Conservation (phyloP, 2,113 vertebrate genomes). For the Campylorhamphus procurvoides region DNA sequence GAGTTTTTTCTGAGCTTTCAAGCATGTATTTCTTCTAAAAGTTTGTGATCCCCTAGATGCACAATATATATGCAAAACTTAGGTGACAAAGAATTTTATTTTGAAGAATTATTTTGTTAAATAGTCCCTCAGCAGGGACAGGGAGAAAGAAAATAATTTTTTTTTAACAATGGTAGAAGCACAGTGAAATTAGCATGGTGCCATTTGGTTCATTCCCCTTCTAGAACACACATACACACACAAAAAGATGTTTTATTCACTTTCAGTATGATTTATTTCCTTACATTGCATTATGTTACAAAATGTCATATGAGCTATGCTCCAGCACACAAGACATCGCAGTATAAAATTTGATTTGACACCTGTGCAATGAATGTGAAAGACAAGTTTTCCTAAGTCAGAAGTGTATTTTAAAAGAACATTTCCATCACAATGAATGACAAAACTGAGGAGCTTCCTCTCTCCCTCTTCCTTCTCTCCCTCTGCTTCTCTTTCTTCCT, state of each 20-base stretch:
- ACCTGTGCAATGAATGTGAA: slow-evolving; percentile 58
- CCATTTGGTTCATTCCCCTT: neutral
- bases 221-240: neutral
- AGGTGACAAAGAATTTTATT: neutral
- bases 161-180: neutral
- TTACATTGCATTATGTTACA: slow-evolving; percentile 22
- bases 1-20: neutral
- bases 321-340: slow-evolving; percentile 15
- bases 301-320: slow-evolving; percentile 51
- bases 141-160: neutral
- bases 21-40: neutral
- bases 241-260: neutral
- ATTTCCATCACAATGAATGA: neutral
- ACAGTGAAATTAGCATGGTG: neutral
- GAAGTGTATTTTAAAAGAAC: slow-evolving; percentile 13
- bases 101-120: neutral
- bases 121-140: neutral
- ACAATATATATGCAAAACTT: neutral
- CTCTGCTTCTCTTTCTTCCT: neutral
- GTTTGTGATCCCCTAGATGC: neutral
- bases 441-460: neutral
- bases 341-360: slow-evolving; percentile 49
- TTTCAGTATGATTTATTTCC: slow-evolving; percentile 56
- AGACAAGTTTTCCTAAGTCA: slow-evolving; percentile 40
- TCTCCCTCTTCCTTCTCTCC: neutral